Percentiles rank a stretch among this genome's conserved stretches.
These are phyloP conservation scores for Leptopilina drosophilae DNA, from an alignment of 2,888 invertebrate species.

Conservation along the genomic window DNA sequence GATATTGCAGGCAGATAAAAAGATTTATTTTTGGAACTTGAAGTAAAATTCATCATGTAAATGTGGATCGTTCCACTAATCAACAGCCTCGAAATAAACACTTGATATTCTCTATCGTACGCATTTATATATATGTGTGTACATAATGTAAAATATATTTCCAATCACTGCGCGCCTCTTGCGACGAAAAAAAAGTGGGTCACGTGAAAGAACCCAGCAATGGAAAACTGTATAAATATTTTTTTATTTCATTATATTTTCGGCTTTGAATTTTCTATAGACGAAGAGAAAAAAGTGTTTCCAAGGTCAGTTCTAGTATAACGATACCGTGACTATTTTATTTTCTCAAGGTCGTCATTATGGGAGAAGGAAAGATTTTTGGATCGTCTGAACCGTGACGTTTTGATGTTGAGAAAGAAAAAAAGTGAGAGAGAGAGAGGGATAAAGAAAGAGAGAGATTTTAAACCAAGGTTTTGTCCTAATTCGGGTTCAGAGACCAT, in stretches of 20 bases:
- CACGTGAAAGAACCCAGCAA: background rate
- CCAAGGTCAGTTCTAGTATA: background rate
- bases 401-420: background rate
- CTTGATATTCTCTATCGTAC: conserved; percentile 15
- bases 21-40: conserved; percentile 39
- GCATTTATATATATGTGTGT: background rate
- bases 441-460: background rate
- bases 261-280: background rate
- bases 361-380: background rate
- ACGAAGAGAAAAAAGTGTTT: background rate
- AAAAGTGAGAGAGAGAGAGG: background rate
- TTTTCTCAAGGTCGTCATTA: background rate
- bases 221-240: background rate
- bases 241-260: background rate
- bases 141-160: background rate
- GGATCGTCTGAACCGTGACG: conserved; percentile 8
- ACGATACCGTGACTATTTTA: background rate
- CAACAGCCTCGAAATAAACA: conserved; percentile 30
- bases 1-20: conserved; percentile 8
- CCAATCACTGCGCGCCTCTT: background rate
- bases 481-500: conserved; percentile 53
- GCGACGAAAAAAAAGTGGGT: background rate
- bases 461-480: conserved; percentile 51
- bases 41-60: conserved; percentile 27
- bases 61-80: conserved; percentile 38